Evolutionary conservation across 92 coral and sea anemone species (phyloP), one percentile per base, ranked within the genome.

Genomic region (Parazoanthus atlanticus): DNA sequence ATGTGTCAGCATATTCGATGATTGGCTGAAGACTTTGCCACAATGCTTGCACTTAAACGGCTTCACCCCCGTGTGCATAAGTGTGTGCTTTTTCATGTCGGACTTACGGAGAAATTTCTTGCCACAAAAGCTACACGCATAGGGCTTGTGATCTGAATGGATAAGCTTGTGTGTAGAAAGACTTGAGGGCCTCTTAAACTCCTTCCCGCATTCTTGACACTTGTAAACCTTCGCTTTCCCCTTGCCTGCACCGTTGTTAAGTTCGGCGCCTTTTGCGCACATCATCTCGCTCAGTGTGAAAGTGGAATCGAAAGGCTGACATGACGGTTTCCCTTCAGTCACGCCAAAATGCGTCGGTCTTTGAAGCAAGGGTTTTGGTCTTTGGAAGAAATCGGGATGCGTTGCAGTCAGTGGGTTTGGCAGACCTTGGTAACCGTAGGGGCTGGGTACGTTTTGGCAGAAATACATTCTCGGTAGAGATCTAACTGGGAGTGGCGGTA

Each of bases 11-110:
- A 95, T 95, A 86, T 95, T 95, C 1, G 98, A 95, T 0, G 98
- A 95, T 82, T 95, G 98, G 75, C 98, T 95, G 83, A 95, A 95
- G 2, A 95, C 98, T 83, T 95, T 95, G 0, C 98, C 98, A 38
- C 98, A 95, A 69, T 95, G 98, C 90, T 93, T 93, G 58, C 98
- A 95, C 84, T 93, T 95, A 74, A 95, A 95, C 0, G 98, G 98
- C 30, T 95, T 95, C n/a, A 91, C 96, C 33, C 98, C 98, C 1
- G 98, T 95, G 73, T 95, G 98, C 98, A 95, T 95, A 36, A 95
- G 79, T 0, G 96, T 95, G 76, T 95, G 98, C 58, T 95, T 95
- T 89, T 95, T 95, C 98, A 95, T 95, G 90, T 95, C 98, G 11
- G 98, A 95, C 81, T 95, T 95, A 74, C 98, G 94, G 9, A 95